Evolutionary conservation across 2,888 invertebrate species (phyloP), one percentile per base, ranked within the genome.

Genomic region (Drosophila fulvimacula): DNA sequence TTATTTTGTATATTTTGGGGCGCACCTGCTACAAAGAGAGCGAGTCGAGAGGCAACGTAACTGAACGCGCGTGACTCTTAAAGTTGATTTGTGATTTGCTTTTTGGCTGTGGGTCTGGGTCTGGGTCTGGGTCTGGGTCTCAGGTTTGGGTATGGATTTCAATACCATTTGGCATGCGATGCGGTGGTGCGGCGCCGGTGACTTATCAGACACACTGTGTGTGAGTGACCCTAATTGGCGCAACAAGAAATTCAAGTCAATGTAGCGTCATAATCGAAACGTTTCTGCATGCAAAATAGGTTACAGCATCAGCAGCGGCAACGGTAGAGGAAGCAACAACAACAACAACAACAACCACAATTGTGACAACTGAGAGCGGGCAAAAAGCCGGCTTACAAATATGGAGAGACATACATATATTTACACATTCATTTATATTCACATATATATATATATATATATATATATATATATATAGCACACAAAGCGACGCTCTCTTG

Each of bases 241-340:
- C 66, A 70, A 66, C 77, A 58, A 65, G 82, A 79, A 77, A 80
- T 73, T 68, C 67, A 56, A 70, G 64, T 77, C 73, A 59, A 62
- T 66, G 70, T 66, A 76, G 56, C 73, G 73, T 56, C 71, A 82
- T 69, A 69, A 81, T 75, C 76, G 68, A 77, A 62, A 51, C 65
- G 60, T 72, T 69, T 67, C 76, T 68, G 67, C 83, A 86, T 81
- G 80, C 78, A 80, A 87, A 87, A 89, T 89, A 86, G 87, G 90
- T 87, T 89, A 87, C 90, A 83, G 87, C 87, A 88, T 87, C 86
- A 63, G 11, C 51, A 46, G 41, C 11, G 19, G 11, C 86, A 63
- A 9, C 51, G 42, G 41, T 5, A 41, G 11, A 11, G 19, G 41
- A 0, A 41, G 21, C 42, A 19, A 13, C 41, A 19, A 0, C 41